phyloP scores from a whole-genome alignment of 2,113 vertebrate genomes.

The Addax nasomaculatus region DNA sequence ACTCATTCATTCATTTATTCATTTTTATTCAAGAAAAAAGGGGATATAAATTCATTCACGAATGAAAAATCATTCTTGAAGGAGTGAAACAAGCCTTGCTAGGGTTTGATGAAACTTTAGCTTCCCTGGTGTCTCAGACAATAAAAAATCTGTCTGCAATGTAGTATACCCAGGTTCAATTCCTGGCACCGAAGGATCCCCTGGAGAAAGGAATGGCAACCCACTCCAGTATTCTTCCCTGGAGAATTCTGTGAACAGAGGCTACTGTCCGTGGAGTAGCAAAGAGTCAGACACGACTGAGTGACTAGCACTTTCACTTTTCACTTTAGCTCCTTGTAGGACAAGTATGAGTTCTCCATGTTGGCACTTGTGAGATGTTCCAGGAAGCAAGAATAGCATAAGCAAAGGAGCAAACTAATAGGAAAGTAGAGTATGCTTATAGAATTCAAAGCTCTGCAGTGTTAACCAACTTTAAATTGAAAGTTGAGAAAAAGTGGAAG shows the following conservation, averaged over 20 bases:
- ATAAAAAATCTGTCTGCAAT: background rate
- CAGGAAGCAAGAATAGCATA: background rate
- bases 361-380: background rate
- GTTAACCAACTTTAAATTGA: background rate
- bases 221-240: background rate
- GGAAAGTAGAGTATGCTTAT: background rate
- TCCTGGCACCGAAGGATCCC: background rate
- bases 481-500: background rate
- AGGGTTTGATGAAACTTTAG: background rate
- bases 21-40: background rate
- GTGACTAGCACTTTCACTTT: background rate
- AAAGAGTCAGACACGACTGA: background rate
- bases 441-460: background rate
- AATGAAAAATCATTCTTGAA: background rate
- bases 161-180: background rate
- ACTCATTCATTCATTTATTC: background rate
- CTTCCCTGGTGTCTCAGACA: background rate
- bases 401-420: background rate
- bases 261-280: background rate
- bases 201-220: background rate
- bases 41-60: background rate
- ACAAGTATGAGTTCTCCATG: background rate
- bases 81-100: background rate
- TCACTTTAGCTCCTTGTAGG: background rate
- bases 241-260: background rate